Percentiles rank a stretch among this genome's conserved stretches.
Conservation (phyloP, 2,113 vertebrate genomes). For the Triplophysa siluroides region DNA sequence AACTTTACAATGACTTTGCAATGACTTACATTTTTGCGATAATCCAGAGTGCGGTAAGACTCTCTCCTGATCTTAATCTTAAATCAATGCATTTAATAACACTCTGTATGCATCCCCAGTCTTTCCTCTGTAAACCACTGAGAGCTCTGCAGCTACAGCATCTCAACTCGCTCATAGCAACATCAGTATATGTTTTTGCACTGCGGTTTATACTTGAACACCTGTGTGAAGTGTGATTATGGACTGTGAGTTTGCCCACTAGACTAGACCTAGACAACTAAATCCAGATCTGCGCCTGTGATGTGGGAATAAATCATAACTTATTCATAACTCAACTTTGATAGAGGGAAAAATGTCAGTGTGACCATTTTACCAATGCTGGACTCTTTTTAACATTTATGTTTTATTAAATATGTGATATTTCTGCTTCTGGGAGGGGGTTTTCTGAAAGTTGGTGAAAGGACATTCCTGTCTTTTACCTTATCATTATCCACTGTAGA, state of each 20-base stretch:
- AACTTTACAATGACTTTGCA: no score
- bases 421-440: conserved; percentile 10
- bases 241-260: not conserved
- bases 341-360: not conserved
- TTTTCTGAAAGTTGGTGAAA: no score
- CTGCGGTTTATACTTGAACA: not conserved
- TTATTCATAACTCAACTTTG: not conserved
- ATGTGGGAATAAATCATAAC: not conserved
- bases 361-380: conserved; percentile 21
- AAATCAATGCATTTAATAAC: conserved; percentile 1
- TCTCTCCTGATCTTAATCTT: conserved; percentile 3
- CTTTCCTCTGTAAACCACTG: not conserved
- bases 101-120: conserved; percentile 15
- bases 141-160: not conserved
- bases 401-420: not conserved
- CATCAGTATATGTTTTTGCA: not conserved
- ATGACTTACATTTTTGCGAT: not conserved
- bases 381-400: not conserved
- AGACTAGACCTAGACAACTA: not conserved
- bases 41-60: not conserved
- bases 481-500: not conserved
- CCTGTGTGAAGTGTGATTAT: not conserved
- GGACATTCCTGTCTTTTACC: not conserved
- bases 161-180: not conserved
- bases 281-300: not conserved